phyloP scores from a whole-genome alignment of 2,113 vertebrate genomes.

The Etheostoma cragini region DNA sequence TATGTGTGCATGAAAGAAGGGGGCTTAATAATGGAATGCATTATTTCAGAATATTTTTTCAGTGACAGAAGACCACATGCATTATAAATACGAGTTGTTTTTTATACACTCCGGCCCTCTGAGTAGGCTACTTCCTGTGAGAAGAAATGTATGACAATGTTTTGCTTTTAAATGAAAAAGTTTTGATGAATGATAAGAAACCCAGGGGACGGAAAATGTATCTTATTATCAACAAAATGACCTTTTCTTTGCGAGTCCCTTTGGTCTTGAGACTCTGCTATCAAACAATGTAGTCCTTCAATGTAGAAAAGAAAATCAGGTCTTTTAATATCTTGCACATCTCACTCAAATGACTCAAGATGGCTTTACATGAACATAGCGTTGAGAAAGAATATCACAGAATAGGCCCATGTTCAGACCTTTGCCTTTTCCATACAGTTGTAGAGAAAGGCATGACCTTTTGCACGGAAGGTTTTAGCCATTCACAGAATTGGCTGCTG shows the following conservation, averaged over 20 bases:
- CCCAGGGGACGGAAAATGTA: neutral
- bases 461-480: neutral
- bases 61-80: constrained; percentile 21
- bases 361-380: neutral
- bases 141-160: constrained; percentile 26
- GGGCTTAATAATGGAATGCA: constrained; percentile 19
- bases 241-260: constrained; percentile 36
- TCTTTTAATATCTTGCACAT: neutral
- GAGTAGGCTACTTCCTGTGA: constrained; percentile 14
- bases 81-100: constrained; percentile 21
- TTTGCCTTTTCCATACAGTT: neutral
- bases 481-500: neutral
- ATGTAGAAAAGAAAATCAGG: neutral
- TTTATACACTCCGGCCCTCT: constrained; percentile 23
- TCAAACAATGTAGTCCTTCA: neutral
- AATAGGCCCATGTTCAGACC: neutral
- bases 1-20: neutral
- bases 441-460: neutral
- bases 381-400: neutral
- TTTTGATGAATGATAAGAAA: neutral
- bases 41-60: constrained; percentile 42
- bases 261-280: neutral
- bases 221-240: constrained; percentile 31
- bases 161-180: constrained; percentile 60
- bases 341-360: neutral